These are phyloP conservation scores for Sinonovacula constricta DNA, from an alignment of 1,140 invertebrate genomes.

Conservation along the genomic window DNA sequence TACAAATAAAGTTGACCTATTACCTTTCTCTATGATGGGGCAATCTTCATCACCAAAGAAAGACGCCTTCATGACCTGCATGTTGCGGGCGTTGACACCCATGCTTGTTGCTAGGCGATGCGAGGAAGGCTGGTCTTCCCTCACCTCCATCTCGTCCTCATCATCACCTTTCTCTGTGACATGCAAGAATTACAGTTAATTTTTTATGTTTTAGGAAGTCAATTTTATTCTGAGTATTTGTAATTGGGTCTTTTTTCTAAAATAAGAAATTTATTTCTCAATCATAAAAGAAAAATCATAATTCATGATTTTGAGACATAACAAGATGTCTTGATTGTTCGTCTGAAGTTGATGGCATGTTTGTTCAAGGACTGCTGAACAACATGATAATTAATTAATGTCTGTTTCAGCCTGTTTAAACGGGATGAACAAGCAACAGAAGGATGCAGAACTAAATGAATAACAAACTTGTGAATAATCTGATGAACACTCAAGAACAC, in stretches of 20 bases:
- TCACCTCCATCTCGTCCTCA: conserved; percentile 47
- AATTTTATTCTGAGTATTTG: neutral
- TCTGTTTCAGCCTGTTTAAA: too few relatives aligned
- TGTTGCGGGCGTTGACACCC: conserved; percentile 83
- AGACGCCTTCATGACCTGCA: conserved; percentile 93
- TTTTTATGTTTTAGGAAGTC: neutral
- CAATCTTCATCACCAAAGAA: conserved; percentile 81
- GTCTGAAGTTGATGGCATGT: too few relatives aligned
- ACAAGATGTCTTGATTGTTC: too few relatives aligned
- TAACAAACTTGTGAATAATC: too few relatives aligned
- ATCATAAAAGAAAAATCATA: neutral
- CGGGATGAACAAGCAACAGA: too few relatives aligned
- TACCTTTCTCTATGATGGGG: too few relatives aligned
- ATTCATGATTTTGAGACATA: too few relatives aligned
- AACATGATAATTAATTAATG: too few relatives aligned
- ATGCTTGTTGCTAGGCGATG: conserved; percentile 79
- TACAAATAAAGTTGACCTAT: too few relatives aligned
- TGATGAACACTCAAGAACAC: too few relatives aligned
- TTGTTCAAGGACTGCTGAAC: too few relatives aligned
- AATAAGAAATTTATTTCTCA: neutral
- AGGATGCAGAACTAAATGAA: too few relatives aligned
- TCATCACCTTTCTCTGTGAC: conserved; percentile 38
- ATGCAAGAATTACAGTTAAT: neutral
- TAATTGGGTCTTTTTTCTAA: neutral
- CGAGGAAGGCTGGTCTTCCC: conserved; percentile 60